A percentile compares a stretch with the other conserved stretches of the same genome.
Evolutionary conservation across 2,113 vertebrate genomes (phyloP).

Genomic region (Thamnophis sirtalis): DNA sequence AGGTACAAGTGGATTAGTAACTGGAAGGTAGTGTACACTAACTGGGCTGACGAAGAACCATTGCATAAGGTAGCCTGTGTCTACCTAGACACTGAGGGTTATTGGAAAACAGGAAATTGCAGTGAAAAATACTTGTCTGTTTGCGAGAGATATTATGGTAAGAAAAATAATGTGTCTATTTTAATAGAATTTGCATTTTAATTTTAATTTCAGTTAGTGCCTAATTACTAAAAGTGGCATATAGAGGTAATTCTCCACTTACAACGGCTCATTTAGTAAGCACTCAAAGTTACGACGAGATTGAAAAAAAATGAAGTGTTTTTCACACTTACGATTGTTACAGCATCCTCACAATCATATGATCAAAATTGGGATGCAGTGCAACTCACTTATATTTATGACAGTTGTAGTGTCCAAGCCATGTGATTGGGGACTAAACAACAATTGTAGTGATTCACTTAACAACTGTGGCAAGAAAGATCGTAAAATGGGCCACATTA

Average conservation of each 20-base stretch:
- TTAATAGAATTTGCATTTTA: not conserved
- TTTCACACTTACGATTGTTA: not conserved
- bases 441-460: not conserved
- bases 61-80: constrained; percentile 78
- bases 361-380: not conserved
- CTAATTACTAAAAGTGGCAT: not conserved
- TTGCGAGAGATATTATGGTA: constrained; percentile 82
- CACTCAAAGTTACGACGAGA: not conserved
- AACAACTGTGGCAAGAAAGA: not conserved
- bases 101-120: constrained; percentile 82
- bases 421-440: not conserved
- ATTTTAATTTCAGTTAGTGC: not conserved
- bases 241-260: not conserved
- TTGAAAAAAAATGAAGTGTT: not conserved
- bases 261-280: not conserved
- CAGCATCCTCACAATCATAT: not conserved
- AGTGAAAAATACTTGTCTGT: constrained; percentile 71
- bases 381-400: not conserved
- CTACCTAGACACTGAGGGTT: constrained; percentile 77
- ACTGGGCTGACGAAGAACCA: constrained; percentile 81
- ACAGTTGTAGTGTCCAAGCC: not conserved
- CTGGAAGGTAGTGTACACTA: constrained; percentile 73
- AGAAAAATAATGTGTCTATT: constrained; percentile 22
- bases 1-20: constrained; percentile 79
- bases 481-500: not conserved